Conservation (phyloP, 2,113 vertebrate species). For the Ancistrus triradiatus region DNA sequence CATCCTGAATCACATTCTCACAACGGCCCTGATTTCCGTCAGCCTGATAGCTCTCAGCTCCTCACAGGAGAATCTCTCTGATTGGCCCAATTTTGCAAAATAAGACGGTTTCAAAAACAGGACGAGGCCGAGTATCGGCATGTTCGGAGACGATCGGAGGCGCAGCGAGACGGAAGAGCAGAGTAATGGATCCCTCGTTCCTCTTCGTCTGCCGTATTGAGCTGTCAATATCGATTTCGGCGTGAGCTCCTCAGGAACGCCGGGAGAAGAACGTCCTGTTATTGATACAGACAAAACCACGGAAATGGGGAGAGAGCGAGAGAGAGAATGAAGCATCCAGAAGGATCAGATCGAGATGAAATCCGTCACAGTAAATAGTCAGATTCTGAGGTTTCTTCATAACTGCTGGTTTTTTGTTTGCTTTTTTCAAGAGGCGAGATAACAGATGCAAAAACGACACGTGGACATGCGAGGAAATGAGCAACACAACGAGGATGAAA, state of each 20-base stretch:
- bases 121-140: constrained; percentile 37
- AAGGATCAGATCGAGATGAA: no score
- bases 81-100: constrained; percentile 66
- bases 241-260: constrained; percentile 47
- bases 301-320: not conserved
- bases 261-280: constrained; percentile 36
- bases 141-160: constrained; percentile 30
- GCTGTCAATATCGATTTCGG: constrained; percentile 55
- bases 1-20: constrained; percentile 13
- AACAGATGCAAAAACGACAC: no score
- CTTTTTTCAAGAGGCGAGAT: no score
- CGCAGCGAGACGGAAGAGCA: constrained; percentile 32
- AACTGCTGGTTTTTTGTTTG: no score
- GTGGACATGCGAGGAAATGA: no score
- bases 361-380: no score
- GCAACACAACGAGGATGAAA: no score
- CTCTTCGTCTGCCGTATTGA: constrained; percentile 42
- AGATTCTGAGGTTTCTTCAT: no score
- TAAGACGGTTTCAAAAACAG: constrained; percentile 66
- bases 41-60: constrained; percentile 33
- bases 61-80: constrained; percentile 14
- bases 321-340: no score
- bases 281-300: not conserved
- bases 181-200: constrained; percentile 7
- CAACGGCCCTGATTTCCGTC: constrained; percentile 14